Base-by-base conservation (phyloP, 2,888 invertebrate genomes). In the Helicoverpa assulta region DNA sequence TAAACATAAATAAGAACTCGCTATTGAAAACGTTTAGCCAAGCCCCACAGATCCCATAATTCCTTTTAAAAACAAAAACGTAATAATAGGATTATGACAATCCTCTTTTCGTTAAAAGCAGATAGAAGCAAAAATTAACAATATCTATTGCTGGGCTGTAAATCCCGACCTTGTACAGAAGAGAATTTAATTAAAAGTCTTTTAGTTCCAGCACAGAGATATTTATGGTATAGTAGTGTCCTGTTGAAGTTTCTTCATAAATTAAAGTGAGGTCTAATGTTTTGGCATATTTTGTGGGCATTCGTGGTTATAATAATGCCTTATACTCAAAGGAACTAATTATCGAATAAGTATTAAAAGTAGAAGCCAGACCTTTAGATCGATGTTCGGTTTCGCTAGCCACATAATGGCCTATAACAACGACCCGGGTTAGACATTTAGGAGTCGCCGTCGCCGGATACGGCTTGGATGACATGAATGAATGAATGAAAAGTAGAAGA, bases 121-220 rank as follows among this genome's bases (percentile, higher is more conserved):
- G 8, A 3, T 7, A 18, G 8, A 47, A 8, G 21, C 12, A 58
- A 51, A 58, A 58, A 69, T 58, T n/a, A 21, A 58, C 47, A 67
- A 58, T 37, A 47, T 51, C 50, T 21, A 52, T 51, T n/a, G 29
- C 12, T 29, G 2, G 10, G 18, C 18, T 33, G 50, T 70, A 52
- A 64, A 52, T 19, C 21, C 8, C 10, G 10, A 5, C 21, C 55
- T 58, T 53, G 51, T 40, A 16, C 37, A 50, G 54, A 53, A 55
- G 14, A 21, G 67, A 66, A 63, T 80, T 80, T 71, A 68, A 80
- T 67, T 71, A 68, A 78, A 71, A 78, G 75, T 71, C 68, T 76
- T 66, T 18, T 14, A 57, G 60, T 62, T 43, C 53, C 18, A n/a
- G 40, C 10, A n/a, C 3, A 29, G 16, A 19, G 18, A 51, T 55